Evolutionary conservation across 2,888 invertebrate species (phyloP).

Genomic region (Hoplodrina ambigua): DNA sequence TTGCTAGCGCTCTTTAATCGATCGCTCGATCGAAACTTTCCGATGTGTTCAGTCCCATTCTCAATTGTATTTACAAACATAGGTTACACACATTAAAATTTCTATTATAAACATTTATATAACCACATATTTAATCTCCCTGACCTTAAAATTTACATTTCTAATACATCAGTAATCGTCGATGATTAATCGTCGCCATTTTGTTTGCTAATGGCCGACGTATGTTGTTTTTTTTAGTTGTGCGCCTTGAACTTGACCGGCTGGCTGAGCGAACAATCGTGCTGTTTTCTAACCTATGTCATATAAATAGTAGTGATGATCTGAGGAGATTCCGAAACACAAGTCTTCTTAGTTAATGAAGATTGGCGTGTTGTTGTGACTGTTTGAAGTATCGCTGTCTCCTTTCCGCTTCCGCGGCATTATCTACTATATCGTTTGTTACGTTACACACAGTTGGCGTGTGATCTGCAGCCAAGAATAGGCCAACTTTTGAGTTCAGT

Average conservation of each 20-base stretch:
- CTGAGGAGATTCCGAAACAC: slow-evolving; percentile 13
- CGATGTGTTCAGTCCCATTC: slow-evolving; percentile 34
- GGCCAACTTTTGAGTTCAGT: slow-evolving; percentile 13
- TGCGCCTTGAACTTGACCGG: slow-evolving; percentile 72
- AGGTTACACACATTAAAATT: slow-evolving; percentile 47
- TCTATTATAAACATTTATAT: slow-evolving; percentile 46
- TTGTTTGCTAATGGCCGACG: slow-evolving; percentile 57
- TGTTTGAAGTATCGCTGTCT: slow-evolving; percentile 19
- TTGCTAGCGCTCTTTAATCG: slow-evolving; percentile 8
- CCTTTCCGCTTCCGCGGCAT: slow-evolving; percentile 5
- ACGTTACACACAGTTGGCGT: slow-evolving; percentile 14
- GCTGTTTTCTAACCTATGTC: slow-evolving; percentile 31
- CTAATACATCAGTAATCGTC: slow-evolving; percentile 59
- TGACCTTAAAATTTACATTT: slow-evolving; percentile 66
- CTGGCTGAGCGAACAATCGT: slow-evolving; percentile 34
- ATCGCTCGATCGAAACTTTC: slow-evolving; percentile 31
- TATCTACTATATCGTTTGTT: slow-evolving; percentile 25
- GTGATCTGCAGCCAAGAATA: slow-evolving; percentile 31
- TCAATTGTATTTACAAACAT: slow-evolving; percentile 54
- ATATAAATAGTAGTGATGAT: slow-evolving; percentile 29
- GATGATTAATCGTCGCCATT: slow-evolving; percentile 64
- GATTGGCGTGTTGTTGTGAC: slow-evolving; percentile 15
- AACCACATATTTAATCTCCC: slow-evolving; percentile 55
- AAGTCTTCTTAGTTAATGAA: slow-evolving; percentile 9
- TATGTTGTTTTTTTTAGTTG: slow-evolving; percentile 55